phyloP scores from a whole-genome alignment of 2,113 vertebrate genomes.

The Mustela nigripes region DNA sequence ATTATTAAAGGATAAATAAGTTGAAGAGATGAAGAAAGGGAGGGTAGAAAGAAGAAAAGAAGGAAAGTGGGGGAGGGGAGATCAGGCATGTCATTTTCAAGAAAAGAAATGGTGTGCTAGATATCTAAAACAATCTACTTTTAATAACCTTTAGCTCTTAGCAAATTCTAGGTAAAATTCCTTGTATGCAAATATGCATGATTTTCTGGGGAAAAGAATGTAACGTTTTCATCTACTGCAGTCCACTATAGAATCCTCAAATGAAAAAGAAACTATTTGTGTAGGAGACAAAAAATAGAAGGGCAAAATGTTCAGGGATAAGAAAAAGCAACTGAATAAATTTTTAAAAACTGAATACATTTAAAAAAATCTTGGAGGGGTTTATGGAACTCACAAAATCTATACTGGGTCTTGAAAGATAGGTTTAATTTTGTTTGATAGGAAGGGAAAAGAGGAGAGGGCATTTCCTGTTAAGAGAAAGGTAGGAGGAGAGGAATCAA shows the following conservation, averaged over 20 bases:
- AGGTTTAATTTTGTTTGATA: background rate
- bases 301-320: background rate
- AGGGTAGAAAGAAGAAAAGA: too few species aligned
- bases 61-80: too few species aligned
- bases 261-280: background rate
- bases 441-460: background rate
- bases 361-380: background rate
- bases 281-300: background rate
- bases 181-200: background rate
- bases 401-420: background rate
- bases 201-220: background rate
- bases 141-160: background rate
- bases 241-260: background rate
- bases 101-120: background rate
- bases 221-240: background rate
- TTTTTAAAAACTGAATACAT: too few species aligned
- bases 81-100: background rate
- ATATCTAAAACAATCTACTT: background rate
- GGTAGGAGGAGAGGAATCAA: too few species aligned
- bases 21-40: background rate
- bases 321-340: background rate
- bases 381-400: background rate
- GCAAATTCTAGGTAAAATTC: background rate
- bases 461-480: background rate
- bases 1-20: conserved; percentile 14